These are phyloP conservation scores for Argyrosomus japonicus DNA, from an alignment of 2,113 vertebrate genomes.

Conservation along the genomic window DNA sequence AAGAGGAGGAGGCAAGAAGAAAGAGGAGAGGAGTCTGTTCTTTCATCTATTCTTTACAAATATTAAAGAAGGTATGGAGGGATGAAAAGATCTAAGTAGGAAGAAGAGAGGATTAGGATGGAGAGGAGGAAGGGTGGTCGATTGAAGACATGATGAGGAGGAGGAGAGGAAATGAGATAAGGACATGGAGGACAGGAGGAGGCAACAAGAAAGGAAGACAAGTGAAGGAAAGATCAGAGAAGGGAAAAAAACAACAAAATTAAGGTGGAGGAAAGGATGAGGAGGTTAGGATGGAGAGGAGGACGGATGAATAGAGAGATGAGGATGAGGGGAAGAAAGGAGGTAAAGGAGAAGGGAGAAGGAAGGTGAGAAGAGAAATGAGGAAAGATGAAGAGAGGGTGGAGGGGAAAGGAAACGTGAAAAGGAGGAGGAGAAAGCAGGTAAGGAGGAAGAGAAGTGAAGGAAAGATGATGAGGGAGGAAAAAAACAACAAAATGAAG, in stretches of 20 bases:
- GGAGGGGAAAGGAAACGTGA: background rate
- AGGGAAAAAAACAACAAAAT: background rate
- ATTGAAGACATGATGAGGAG: background rate
- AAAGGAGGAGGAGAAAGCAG: background rate
- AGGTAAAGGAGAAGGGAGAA: background rate
- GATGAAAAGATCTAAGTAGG: background rate
- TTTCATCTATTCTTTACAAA: background rate
- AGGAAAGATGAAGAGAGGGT: background rate
- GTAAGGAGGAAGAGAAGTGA: background rate
- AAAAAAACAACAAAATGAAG: background rate
- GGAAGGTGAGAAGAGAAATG: background rate
- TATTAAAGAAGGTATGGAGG: background rate
- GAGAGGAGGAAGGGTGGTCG: background rate
- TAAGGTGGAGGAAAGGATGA: background rate
- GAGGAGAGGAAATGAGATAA: background rate
- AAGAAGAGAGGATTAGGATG: constrained; percentile 23
- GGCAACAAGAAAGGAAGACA: background rate
- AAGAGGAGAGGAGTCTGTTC: background rate
- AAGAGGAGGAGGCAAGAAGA: background rate
- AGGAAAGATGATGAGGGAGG: background rate
- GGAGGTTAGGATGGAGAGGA: background rate
- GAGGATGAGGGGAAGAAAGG: background rate
- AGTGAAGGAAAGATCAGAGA: background rate
- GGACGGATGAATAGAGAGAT: background rate
- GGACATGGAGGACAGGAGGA: background rate